Conservation (phyloP, 2,888 invertebrate species). For the Agapostemon virescens region DNA sequence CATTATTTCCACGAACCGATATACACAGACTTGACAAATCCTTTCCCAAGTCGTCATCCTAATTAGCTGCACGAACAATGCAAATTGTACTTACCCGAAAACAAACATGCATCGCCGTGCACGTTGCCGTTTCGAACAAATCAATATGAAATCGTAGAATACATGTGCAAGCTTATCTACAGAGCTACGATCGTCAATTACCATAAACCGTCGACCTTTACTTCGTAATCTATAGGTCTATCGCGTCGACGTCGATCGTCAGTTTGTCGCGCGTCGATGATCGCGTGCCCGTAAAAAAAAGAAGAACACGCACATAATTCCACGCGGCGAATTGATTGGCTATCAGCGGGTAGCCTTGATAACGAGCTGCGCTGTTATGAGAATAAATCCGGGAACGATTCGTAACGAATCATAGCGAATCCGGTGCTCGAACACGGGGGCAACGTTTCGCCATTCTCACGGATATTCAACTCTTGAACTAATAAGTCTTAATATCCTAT, state of each 20-base stretch:
- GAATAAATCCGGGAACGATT: slow-evolving; percentile 55
- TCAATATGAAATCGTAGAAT: not conserved
- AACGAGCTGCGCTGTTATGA: slow-evolving; percentile 60
- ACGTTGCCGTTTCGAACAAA: not conserved
- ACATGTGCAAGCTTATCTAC: not conserved
- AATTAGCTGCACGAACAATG: not conserved
- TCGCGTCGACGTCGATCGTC: not conserved
- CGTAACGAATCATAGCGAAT: slow-evolving; percentile 40
- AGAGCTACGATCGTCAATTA: not conserved
- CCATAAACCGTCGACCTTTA: slow-evolving; percentile 3
- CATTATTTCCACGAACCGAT: not conserved
- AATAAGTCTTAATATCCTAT: not conserved
- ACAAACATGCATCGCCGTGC: not conserved
- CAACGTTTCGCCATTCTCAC: not conserved
- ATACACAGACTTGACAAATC: not conserved
- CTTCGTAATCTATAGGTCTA: not conserved
- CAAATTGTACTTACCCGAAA: not conserved
- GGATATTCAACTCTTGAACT: not conserved
- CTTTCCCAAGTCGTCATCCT: not conserved
- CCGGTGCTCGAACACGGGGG: slow-evolving; percentile 27
- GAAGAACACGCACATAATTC: not conserved
- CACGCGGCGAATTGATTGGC: slow-evolving; percentile 46
- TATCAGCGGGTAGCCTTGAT: slow-evolving; percentile 57
- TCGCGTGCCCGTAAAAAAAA: not conserved
- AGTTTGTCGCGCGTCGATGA: not conserved